Base-by-base conservation (phyloP, 2,113 vertebrate species). In the Echinops telfairi region DNA sequence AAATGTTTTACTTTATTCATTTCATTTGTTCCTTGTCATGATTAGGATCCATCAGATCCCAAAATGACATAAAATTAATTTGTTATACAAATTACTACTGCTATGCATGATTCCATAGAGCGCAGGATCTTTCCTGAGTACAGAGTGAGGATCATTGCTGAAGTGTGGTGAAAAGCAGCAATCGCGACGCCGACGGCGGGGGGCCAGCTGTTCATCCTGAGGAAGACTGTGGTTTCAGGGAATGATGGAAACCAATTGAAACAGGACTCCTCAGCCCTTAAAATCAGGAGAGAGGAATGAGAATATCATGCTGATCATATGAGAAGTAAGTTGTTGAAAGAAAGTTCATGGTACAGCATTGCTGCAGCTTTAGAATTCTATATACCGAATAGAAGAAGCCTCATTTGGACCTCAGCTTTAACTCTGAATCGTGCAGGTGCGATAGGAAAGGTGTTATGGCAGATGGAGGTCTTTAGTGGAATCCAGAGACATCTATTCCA, bases 1-100 rank as follows among this genome's bases (percentile, higher is more conserved):
- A 86, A 91, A 75, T 79, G 0, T 40, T 86, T 71, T 31, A 80
- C 6, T 76, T 75, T 68, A 73, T 8, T 68, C 53, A 66, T 68
- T 27, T 71, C 31, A 70, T 86, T 77, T 87, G 6, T 75, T 93
- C 78, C 43, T 83, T 89, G 43, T 53, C 58, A 70, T 40, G 38
- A 88, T 25, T 76, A 29, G 66, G 20, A 4, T 75, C 25, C n/a
- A 36, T 93, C 83, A 78, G 68, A 87, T 80, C 64, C 5, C 23
- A 64, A 86, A 83, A 62, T 62, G 20, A 94, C 36, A 79, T 31
- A 47, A 25, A 10, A 8, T 79, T 38, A 29, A 47, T 89, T 29
- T 66, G 2, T 62, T 89, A 58, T 81, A 93, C 95, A 16, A 93
- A 88, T 60, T 64, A 73, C 36, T 86, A 92, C 31, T 85, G 70